These are phyloP conservation scores for Eurypyga helias DNA, from an alignment of 2,113 vertebrate genomes.

Conservation along the genomic window DNA sequence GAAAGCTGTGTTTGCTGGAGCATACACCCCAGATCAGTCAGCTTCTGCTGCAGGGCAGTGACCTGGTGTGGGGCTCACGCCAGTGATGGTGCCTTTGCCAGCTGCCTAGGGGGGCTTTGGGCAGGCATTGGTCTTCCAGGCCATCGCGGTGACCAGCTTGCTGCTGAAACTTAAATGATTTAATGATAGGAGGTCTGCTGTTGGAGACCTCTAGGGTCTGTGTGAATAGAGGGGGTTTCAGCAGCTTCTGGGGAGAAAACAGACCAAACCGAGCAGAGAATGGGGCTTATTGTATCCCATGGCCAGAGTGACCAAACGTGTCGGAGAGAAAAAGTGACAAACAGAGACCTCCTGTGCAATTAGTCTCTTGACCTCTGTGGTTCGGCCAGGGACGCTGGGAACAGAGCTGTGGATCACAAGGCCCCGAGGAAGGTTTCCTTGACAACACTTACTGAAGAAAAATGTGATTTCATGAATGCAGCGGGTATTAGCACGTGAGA, in stretches of 20 bases:
- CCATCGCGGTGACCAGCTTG: neutral
- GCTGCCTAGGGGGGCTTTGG: neutral
- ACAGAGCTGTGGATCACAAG: constrained; percentile 17
- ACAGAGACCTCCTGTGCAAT: constrained; percentile 48
- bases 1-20: neutral
- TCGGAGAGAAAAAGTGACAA: constrained; percentile 7
- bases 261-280: neutral
- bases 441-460: constrained; percentile 60
- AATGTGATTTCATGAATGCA: constrained; percentile 43
- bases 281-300: neutral
- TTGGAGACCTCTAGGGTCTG: neutral
- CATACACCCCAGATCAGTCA: neutral
- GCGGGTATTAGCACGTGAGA: neutral
- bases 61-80: neutral
- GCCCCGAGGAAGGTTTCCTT: constrained; percentile 68
- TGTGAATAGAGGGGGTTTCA: neutral
- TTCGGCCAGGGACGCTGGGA: neutral
- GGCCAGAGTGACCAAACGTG: constrained; percentile 19
- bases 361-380: constrained; percentile 61
- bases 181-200: neutral
- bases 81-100: accelerated
- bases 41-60: neutral
- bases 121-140: neutral
- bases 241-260: neutral
- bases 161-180: neutral